Percentiles rank a stretch among this genome's conserved stretches.
These are phyloP conservation scores for Fregata magnificens DNA, from an alignment of 2,113 vertebrate genomes.

Conservation along the genomic window DNA sequence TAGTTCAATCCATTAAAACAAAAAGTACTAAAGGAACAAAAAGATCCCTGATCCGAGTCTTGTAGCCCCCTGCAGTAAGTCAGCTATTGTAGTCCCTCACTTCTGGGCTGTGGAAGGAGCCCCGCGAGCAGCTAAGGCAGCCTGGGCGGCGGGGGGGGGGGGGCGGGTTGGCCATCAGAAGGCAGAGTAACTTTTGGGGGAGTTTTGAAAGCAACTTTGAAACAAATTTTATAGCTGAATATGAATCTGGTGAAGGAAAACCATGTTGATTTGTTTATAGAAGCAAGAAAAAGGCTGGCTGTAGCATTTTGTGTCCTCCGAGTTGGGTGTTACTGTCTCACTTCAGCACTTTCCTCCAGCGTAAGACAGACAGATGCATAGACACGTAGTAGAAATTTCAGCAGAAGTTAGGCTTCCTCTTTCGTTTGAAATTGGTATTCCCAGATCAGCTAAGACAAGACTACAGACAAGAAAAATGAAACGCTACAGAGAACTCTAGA, in stretches of 20 bases:
- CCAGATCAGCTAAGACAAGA: background rate
- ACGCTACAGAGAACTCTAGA: background rate
- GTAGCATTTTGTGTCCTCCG: background rate
- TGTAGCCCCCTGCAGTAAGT: background rate
- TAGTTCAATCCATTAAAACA: background rate
- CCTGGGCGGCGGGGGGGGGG: no score
- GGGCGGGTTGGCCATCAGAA: background rate
- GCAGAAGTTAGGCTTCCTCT: background rate
- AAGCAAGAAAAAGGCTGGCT: background rate
- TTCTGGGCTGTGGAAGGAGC: background rate
- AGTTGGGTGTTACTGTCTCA: background rate
- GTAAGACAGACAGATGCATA: background rate
- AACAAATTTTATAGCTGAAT: background rate
- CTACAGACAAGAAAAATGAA: background rate
- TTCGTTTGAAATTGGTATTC: background rate
- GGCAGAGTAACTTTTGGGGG: background rate
- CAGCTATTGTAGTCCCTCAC: rapidly evolving
- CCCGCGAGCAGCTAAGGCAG: rapidly evolving
- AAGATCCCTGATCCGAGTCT: background rate
- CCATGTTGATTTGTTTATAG: background rate
- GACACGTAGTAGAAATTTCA: background rate
- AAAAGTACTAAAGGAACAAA: background rate
- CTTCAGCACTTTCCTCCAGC: background rate
- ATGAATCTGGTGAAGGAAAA: conserved; percentile 19
- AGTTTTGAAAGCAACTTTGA: conserved; percentile 27